Base-by-base conservation (phyloP, 1,140 invertebrate genomes). In the Gerris buenoi region DNA sequence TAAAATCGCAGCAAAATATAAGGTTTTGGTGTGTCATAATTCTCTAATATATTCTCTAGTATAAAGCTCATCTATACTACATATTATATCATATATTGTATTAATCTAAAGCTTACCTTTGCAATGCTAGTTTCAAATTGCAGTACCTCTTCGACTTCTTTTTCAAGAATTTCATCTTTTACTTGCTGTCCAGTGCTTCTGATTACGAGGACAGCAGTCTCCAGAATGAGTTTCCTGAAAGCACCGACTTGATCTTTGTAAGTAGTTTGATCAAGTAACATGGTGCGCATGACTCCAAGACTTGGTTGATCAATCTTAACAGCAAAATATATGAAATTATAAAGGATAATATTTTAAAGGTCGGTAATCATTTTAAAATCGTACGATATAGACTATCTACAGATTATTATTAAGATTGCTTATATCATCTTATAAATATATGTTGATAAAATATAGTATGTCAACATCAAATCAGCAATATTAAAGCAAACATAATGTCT, bases 71-170 rank as follows among this genome's bases (percentile, higher is more conserved):
- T n/a, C n/a, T n/a, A n/a, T n/a, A n/a, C n/a, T n/a, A n/a, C n/a
- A n/a, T n/a, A n/a, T n/a, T n/a, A n/a, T n/a, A n/a, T n/a, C n/a
- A n/a, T n/a, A n/a, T n/a, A n/a, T n/a, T n/a, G n/a, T n/a, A n/a
- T n/a, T n/a, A n/a, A n/a, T n/a, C n/a, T n/a, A n/a, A n/a, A n/a
- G n/a, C n/a, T n/a, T n/a, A 85, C 83, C 74, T 83, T 84, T 1
- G 85, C 85, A 23, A 86, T 68, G 69, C 79, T 70, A 1, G 77
- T 81, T 74, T 86, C 85, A 70, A 87, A 84, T 25, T 79, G 68
- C 1, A 87, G 72, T 3, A 86, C 75, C 33, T 83, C 78, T 1
- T 76, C 72, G 29, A 81, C 80, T 61, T 79, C 73, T 1, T 76
- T 76, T 29, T 73, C 71, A 5, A 83, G 69, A 5, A 75, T 65